A percentile compares a stretch with the other conserved stretches of the same genome.
phyloP scores from a whole-genome alignment of 2,888 invertebrate genomes.

The Hydrotaea cyrtoneurina region DNA sequence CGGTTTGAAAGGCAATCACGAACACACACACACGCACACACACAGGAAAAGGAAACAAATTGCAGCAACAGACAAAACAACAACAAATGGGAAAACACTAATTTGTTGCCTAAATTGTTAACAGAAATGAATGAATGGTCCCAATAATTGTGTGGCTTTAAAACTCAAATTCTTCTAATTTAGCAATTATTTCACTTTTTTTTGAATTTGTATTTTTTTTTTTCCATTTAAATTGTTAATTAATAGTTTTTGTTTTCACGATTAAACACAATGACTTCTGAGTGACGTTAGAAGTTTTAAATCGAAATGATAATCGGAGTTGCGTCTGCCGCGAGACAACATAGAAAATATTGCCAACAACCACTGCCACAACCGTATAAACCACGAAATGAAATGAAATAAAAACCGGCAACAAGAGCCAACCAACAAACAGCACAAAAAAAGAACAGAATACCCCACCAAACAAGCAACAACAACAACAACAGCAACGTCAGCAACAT shows the following conservation, averaged over 20 bases:
- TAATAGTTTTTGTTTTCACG: background rate
- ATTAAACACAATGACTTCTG: background rate
- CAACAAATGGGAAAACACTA: background rate
- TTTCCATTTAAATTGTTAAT: background rate
- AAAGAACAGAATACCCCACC: constrained; percentile 30
- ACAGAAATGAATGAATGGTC: background rate
- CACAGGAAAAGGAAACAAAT: constrained; percentile 19
- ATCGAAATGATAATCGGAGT: background rate
- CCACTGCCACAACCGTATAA: constrained; percentile 66
- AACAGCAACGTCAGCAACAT: constrained; percentile 43
- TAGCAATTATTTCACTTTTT: background rate
- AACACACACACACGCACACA: constrained; percentile 1
- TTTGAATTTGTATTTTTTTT: background rate
- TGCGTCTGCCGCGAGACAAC: constrained; percentile 55
- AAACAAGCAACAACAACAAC: constrained; percentile 49
- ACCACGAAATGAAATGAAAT: constrained; percentile 67
- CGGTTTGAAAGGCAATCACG: constrained; percentile 16
- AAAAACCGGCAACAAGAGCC: constrained; percentile 67
- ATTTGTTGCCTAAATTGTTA: background rate
- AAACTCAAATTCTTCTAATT: background rate
- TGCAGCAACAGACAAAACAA: constrained; percentile 11
- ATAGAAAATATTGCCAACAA: constrained; percentile 59
- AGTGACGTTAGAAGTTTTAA: no score
- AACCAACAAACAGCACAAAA: constrained; percentile 29
- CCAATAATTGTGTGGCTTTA: background rate